A percentile compares a stretch with the other conserved stretches of the same genome.
These are phyloP conservation scores for Hofmannophila pseudospretella DNA, from an alignment of 2,888 invertebrate genomes.

Conservation along the genomic window DNA sequence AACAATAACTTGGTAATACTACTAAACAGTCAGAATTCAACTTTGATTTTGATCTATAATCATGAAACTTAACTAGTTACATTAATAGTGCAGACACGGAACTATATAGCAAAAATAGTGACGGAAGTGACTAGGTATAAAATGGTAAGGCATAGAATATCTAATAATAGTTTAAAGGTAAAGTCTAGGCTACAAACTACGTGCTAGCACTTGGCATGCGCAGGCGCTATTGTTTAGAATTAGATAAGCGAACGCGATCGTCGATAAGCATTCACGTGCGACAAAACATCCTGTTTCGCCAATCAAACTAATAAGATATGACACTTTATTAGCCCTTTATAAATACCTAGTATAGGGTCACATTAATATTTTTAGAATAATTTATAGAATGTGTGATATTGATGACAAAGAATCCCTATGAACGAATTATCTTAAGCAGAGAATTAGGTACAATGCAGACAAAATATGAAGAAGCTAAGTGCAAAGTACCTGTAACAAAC, in stretches of 20 bases:
- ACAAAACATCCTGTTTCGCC: conserved; percentile 35
- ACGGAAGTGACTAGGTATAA: conserved; percentile 3
- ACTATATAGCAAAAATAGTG: not conserved
- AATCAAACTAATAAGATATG: conserved; percentile 2
- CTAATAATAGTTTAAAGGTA: no score
- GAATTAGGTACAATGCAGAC: no score
- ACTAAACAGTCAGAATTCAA: no score
- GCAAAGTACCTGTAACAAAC: no score
- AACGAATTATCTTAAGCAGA: no score
- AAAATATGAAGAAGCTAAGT: no score
- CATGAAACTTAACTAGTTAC: no score
- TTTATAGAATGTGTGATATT: no score
- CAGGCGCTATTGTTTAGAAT: conserved; percentile 27
- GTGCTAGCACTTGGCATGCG: conserved; percentile 16
- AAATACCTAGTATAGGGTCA: not conserved
- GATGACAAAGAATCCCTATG: no score
- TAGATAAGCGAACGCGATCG: conserved; percentile 33
- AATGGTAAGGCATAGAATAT: not conserved
- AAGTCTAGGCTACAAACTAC: not conserved
- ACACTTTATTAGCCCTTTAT: not conserved
- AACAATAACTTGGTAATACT: no score
- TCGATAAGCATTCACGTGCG: conserved; percentile 29
- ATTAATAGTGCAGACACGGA: no score
- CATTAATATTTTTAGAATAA: not conserved
- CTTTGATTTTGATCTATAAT: no score